phyloP scores from a whole-genome alignment of 1,140 invertebrate genomes.

The Micrasema longulum region DNA sequence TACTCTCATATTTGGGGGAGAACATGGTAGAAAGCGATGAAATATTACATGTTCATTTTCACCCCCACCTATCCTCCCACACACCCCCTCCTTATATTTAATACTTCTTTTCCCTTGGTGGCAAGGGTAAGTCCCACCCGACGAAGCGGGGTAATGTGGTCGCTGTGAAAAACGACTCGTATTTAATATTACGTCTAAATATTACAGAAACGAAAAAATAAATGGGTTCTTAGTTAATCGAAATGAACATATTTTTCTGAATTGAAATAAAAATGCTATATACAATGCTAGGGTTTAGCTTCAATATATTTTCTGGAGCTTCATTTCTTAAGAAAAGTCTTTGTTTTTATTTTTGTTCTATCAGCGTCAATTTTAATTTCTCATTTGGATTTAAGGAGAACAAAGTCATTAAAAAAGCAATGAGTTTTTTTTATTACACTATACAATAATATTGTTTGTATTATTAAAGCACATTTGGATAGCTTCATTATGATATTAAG shows the following conservation, averaged over 20 bases:
- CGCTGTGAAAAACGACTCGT: slow-evolving; percentile 33
- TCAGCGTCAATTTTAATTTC: no score
- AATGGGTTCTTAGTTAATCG: slow-evolving; percentile 37
- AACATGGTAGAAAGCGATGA: slow-evolving; percentile 51
- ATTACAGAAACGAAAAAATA: slow-evolving; percentile 36
- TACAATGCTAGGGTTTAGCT: no score
- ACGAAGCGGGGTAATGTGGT: slow-evolving; percentile 38
- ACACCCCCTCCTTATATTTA: slow-evolving; percentile 46
- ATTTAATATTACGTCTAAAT: slow-evolving; percentile 37
- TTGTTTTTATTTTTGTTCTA: no score
- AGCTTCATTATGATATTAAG: no score
- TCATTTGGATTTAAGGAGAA: no score
- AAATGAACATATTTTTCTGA: slow-evolving; percentile 24
- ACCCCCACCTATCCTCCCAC: slow-evolving; percentile 27
- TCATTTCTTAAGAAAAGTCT: no score
- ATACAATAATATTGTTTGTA: no score
- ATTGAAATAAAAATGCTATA: background rate
- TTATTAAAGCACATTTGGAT: no score
- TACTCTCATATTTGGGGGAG: slow-evolving; percentile 51
- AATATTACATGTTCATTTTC: slow-evolving; percentile 55
- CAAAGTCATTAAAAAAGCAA: no score
- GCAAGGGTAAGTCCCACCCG: no score
- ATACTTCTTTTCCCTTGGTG: slow-evolving; percentile 36
- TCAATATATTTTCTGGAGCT: no score
- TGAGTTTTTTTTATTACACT: no score